Conservation (phyloP, 2,888 invertebrate genomes). For the Stegana nigrithorax region DNA sequence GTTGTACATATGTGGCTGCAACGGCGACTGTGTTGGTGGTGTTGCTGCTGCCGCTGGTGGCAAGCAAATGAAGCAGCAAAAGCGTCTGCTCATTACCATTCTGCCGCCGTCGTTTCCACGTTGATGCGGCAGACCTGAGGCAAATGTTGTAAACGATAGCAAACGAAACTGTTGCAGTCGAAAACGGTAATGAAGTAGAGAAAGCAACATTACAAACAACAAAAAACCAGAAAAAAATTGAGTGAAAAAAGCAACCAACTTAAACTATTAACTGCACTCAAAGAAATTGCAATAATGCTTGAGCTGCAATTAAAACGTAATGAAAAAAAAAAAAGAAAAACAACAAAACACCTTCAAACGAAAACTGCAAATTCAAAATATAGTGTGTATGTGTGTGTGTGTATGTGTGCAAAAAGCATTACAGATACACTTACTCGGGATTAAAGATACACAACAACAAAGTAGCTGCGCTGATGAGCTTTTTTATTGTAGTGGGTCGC, state of each 20-base stretch:
- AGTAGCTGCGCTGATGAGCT: not conserved
- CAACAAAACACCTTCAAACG: too few relatives aligned
- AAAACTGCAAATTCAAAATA: too few relatives aligned
- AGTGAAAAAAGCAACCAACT: constrained; percentile 9
- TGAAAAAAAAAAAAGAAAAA: not conserved
- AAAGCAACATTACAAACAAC: constrained; percentile 31
- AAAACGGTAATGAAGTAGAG: too few relatives aligned
- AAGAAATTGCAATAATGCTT: not conserved
- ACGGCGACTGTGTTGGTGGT: not conserved
- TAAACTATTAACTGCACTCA: not conserved
- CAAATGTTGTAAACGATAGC: too few relatives aligned
- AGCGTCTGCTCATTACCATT: constrained; percentile 36
- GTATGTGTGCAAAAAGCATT: not conserved
- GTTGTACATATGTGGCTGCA: not conserved
- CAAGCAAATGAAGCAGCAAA: not conserved
- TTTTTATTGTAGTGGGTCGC: too few relatives aligned
- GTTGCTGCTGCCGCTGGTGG: not conserved
- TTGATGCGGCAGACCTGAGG: too few relatives aligned
- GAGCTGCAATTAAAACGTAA: not conserved
- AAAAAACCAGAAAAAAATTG: too few relatives aligned
- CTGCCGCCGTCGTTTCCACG: too few relatives aligned
- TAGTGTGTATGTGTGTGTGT: too few relatives aligned
- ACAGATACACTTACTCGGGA: too few relatives aligned
- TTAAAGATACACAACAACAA: not conserved
- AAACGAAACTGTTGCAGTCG: too few relatives aligned